Evolutionary conservation across 2,888 invertebrate genomes (phyloP), one percentile per base, ranked within the genome.

Genomic region (Lomographa bimaculata): DNA sequence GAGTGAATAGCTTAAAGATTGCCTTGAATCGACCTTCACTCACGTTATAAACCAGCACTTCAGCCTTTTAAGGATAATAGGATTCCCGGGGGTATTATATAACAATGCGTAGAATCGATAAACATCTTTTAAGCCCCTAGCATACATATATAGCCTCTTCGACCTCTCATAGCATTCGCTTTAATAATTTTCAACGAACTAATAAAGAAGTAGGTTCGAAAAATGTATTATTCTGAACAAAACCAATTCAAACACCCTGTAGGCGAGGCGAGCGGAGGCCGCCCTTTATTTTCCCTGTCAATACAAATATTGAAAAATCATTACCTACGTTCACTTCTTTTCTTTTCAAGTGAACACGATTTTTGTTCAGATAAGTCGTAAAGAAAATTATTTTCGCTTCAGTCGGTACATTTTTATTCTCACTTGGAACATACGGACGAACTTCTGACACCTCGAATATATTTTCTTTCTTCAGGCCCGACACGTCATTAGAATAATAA

Each of bases 301-400:
- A 76, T 70, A 75, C 66, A 73, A 76, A 74, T 71, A 74, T 71
- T 72, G 70, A 71, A 72, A 78, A 75, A 71, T 74, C 68, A 72
- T 79, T 76, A 74, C 64, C 63, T 59, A 54, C 63, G 62, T 65
- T 67, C 63, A 64, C 60, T 62, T 70, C 59, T 63, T 71, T 71
- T 73, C 63, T 64, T 70, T 68, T 64, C 64, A 65, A 64, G 63
- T 64, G 66, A 67, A 66, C 62, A 60, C 61, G 62, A 58, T 64
- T 68, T 71, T 60, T 64, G 51, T 67, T 67, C 48, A 59, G 60
- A 66, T 63, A 66, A 65, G 59, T 60, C 62, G 57, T 56, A 64
- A 64, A 67, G 65, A 64, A 71, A 71, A 71, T 69, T 67, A 68
- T 68, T 62, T 67, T 67, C 67, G 53, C 55, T 66, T 71, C 68